A percentile compares a stretch with the other conserved stretches of the same genome.
Conservation (phyloP, 2,888 invertebrate species). For the Phortica okadai region DNA sequence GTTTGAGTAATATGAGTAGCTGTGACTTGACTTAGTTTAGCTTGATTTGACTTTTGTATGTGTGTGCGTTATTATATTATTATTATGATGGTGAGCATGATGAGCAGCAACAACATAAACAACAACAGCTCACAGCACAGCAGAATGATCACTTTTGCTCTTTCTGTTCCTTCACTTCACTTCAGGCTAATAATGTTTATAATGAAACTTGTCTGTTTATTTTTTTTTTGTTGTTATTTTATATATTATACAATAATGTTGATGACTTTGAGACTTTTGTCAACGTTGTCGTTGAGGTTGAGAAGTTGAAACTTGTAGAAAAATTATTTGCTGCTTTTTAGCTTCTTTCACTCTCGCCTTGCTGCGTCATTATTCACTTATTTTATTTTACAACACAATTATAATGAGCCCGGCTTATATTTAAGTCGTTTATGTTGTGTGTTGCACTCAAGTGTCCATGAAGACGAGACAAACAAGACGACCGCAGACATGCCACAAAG, state of each 20-base stretch:
- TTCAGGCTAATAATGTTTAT: slow-evolving; percentile 19
- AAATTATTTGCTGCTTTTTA: neutral
- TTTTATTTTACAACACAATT: slow-evolving; percentile 27
- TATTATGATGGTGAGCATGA: neutral
- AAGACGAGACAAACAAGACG: neutral
- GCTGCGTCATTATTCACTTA: neutral
- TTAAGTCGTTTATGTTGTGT: neutral
- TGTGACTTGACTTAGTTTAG: slow-evolving; percentile 4
- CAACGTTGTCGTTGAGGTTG: too few relatives aligned
- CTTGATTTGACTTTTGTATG: neutral
- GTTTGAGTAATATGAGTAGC: neutral
- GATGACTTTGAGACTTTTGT: slow-evolving; percentile 24
- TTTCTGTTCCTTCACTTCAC: neutral
- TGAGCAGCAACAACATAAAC: neutral
- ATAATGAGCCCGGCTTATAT: slow-evolving; percentile 9
- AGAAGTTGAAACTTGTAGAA: neutral
- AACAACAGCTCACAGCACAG: neutral
- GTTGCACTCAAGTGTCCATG: neutral
- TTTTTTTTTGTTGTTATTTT: neutral
- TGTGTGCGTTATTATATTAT: neutral
- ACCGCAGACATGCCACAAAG: neutral
- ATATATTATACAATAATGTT: neutral
- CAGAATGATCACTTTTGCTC: too few relatives aligned
- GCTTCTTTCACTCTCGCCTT: neutral
- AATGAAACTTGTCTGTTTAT: neutral